Conservation (phyloP, 2,888 invertebrate genomes). For the Drosophila vallismaia region DNA sequence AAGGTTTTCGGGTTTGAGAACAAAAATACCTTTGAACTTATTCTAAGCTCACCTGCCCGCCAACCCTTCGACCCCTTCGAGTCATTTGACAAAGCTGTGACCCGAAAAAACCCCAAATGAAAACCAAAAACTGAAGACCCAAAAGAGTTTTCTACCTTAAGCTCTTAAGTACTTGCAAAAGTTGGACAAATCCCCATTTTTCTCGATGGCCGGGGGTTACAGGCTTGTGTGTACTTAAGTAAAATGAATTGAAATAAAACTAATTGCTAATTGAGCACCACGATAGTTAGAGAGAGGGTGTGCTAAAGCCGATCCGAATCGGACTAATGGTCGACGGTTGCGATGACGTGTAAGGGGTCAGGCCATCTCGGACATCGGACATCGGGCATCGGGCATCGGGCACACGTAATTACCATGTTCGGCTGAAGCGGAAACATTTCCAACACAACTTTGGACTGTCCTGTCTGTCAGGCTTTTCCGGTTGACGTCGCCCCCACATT, state of each 20-base stretch:
- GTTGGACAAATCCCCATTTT: slow-evolving; percentile 42
- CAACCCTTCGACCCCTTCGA: slow-evolving; percentile 40
- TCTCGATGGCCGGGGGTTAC: slow-evolving; percentile 14
- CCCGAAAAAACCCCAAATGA: slow-evolving; percentile 21
- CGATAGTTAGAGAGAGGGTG: slow-evolving; percentile 1
- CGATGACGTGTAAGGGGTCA: slow-evolving; percentile 49
- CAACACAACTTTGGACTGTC: slow-evolving; percentile 50
- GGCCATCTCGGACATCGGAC: slow-evolving; percentile 25
- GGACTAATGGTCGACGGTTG: slow-evolving; percentile 33
- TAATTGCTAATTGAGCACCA: slow-evolving; percentile 71
- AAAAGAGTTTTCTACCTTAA: slow-evolving; percentile 58
- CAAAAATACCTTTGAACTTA: slow-evolving; percentile 26
- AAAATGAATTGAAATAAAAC: slow-evolving; percentile 62
- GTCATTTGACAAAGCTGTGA: slow-evolving; percentile 61
- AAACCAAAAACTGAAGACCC: slow-evolving; percentile 33
- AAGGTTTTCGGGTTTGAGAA: slow-evolving; percentile 13
- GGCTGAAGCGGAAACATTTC: slow-evolving; percentile 50
- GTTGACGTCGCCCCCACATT: slow-evolving; percentile 16
- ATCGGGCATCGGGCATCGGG: slow-evolving; percentile 22
- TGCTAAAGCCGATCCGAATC: slow-evolving; percentile 5
- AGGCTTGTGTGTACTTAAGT: slow-evolving; percentile 42
- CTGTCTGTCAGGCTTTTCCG: slow-evolving; percentile 18
- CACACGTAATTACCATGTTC: slow-evolving; percentile 71
- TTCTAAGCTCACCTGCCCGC: slow-evolving; percentile 17
- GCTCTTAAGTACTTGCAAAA: slow-evolving; percentile 73